Base-by-base conservation (phyloP, 2,113 vertebrate genomes). In the Propithecus coquereli region DNA sequence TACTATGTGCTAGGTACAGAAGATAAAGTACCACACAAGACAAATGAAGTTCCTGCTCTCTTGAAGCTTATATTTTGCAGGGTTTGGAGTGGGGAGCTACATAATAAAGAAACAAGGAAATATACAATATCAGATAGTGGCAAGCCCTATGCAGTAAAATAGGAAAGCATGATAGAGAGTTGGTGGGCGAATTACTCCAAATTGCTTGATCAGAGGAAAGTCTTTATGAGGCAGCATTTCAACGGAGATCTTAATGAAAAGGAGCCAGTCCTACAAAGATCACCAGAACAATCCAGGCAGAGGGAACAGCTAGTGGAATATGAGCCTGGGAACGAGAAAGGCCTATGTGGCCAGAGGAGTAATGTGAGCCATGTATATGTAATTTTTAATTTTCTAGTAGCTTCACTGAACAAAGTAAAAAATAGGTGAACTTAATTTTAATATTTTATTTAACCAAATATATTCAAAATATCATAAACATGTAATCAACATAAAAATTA, bases 381-480 rank as follows among this genome's bases (percentile, higher is more conserved):
- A 50, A 90, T 17, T 90, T 93, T 57, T 84, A 59, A 65, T 71
- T 91, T 91, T 92, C 82, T 81, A 93, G 12, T 76, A 90, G 34
- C 57, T 84, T 84, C 65, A 66, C 0, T 87, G 40, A 79, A 89
- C 65, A 37, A 93, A 91, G 43, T 45, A 80, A 87, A 92, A 94
- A 84, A 89, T 8, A 92, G 71, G 37, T 40, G 2, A 90, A 40
- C 14, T 74, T 79, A 76, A 89, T 91, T 95, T 94, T 90, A 86
- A 82, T 43, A 84, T 34, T 87, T 91, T 47, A 73, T 86, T 63
- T 87, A 83, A 66, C 14, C 40, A 66, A 79, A 63, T 70, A 50
- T 22, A 89, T 57, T 40, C 50, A 96, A 94, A 92, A 92, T 80
- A 90, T 47, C 57, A 96, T 57, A 85, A 95, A 63, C 22, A 84